Base-by-base conservation (phyloP, 2,797 vertebrate species). In the Fundulus diaphanus region DNA sequence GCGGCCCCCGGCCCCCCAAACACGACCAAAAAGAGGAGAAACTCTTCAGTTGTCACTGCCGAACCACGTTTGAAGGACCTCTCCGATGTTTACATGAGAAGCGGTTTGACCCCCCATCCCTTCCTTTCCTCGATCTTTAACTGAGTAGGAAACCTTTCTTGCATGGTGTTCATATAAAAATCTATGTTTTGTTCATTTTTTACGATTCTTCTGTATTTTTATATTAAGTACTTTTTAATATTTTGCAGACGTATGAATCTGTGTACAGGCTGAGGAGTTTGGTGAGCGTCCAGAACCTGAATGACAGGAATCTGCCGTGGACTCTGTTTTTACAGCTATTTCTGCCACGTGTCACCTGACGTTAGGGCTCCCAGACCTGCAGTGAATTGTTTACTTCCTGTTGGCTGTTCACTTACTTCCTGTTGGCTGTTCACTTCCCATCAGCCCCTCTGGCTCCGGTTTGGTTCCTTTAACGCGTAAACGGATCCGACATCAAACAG, bases 191-290 rank as follows among this genome's bases (percentile, higher is more conserved):
- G 86, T 93, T 95, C 89, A 92, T 94, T 96, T 95, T 96, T 95
- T 94, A 95, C 92, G 88, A 95, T 90, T 95, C 91, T 95, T 95
- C 93, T 95, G 95, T 96, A 95, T 95, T 96, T 96, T 96, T 96
- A 95, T 95, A 96, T 96, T 95, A 92, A 95, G 94, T 94, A 94
- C 89, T 95, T 95, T 95, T 95, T 95, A 95, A 95, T 95, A 95
- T 94, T 95, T 95, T 95, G 92, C 92, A 94, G 91, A 94, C 92
- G 90, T 92, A 91, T 92, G 92, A 93, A 92, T 91, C 93, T 93
- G 88, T 93, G 92, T 95, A 93, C 91, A 94, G 90, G 93, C 92
- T 92, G 90, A 89, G 88, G 90, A 93, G 89, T 88, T 85, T 87
- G 89, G 91, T 93, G 92, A 92, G 87, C 84, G 90, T 89, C 74